These are phyloP conservation scores for Nomada hirtipes DNA, from an alignment of 2,888 invertebrate genomes.

Conservation along the genomic window DNA sequence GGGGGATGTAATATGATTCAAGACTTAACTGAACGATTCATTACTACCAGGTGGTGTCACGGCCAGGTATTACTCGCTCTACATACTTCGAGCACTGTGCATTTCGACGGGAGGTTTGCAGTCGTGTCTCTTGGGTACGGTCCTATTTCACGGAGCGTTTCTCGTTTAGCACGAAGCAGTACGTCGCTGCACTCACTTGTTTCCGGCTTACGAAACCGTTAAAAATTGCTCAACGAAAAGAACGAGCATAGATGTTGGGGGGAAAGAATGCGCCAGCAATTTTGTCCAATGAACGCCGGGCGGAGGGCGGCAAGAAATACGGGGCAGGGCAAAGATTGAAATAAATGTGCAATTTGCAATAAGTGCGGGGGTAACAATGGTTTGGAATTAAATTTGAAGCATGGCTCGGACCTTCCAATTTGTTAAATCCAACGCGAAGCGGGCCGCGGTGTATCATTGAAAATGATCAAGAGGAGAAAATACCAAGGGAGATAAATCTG, in stretches of 20 bases:
- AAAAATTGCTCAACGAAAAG: conserved; percentile 10
- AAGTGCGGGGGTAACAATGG: neutral
- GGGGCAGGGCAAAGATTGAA: too few relatives aligned
- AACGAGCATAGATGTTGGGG: neutral
- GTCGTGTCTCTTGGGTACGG: conserved; percentile 25
- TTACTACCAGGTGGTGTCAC: conserved; percentile 34
- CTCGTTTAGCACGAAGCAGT: conserved; percentile 34
- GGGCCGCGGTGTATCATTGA: neutral
- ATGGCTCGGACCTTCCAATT: neutral
- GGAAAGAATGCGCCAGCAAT: neutral
- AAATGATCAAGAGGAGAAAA: neutral
- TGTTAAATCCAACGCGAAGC: neutral
- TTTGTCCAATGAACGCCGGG: neutral
- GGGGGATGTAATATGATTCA: neutral
- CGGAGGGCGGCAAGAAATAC: too few relatives aligned
- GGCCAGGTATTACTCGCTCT: conserved; percentile 13
- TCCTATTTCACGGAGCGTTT: conserved; percentile 39
- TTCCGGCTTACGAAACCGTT: conserved; percentile 2
- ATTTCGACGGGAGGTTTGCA: conserved; percentile 4
- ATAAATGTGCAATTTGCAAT: neutral
- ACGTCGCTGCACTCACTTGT: neutral
- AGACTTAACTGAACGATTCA: conserved; percentile 47
- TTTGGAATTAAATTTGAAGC: conserved; percentile 1
- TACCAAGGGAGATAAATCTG: neutral
- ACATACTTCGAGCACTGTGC: conserved; percentile 24